Base-by-base conservation (phyloP, 2,888 invertebrate species). In the Toxonevra muliebris region DNA sequence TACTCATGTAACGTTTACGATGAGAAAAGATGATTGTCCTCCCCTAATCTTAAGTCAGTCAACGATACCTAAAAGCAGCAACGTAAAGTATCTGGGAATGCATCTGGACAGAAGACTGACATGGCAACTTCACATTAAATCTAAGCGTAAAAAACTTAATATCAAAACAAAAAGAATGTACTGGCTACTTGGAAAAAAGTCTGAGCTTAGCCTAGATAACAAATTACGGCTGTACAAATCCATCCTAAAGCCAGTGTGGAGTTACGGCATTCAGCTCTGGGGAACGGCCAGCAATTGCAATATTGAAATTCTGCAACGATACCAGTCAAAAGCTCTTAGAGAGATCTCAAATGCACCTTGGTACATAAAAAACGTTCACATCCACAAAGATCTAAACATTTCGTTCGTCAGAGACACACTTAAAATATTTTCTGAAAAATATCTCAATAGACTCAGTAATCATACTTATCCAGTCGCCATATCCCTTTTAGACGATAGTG, bases 201-300 rank as follows among this genome's bases (percentile, higher is more conserved):
- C 59, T 59, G 45, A 59, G 20, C 59, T 59, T 45, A 59, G 43
- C 17, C 19, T 59, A 45, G 59, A 59, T 45, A 59, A 45, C 45
- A 59, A 59, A 59, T 9, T 20, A 59, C 17, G 20, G 5, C 7
- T 30, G 13, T 15, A 30, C 30, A 12, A 10, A 55, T 20, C 11
- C 40, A 40, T 12, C 30, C 30, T 40, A 40, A 55, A 12, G 55
- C n/a, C n/a, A n/a, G n/a, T n/a, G n/a, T n/a, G n/a, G n/a, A n/a
- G n/a, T n/a, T n/a, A n/a, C n/a, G n/a, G n/a, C n/a, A n/a, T n/a
- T n/a, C n/a, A n/a, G n/a, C n/a, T n/a, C n/a, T n/a, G n/a, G n/a
- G n/a, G n/a, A n/a, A n/a, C n/a, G n/a, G n/a, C n/a, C n/a, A n/a
- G n/a, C n/a, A n/a, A n/a, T n/a, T n/a, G n/a, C n/a, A n/a, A n/a